Evolutionary conservation across 1,140 invertebrate species (phyloP), one percentile per base, ranked within the genome.

Genomic region (Drosophila baimaii): DNA sequence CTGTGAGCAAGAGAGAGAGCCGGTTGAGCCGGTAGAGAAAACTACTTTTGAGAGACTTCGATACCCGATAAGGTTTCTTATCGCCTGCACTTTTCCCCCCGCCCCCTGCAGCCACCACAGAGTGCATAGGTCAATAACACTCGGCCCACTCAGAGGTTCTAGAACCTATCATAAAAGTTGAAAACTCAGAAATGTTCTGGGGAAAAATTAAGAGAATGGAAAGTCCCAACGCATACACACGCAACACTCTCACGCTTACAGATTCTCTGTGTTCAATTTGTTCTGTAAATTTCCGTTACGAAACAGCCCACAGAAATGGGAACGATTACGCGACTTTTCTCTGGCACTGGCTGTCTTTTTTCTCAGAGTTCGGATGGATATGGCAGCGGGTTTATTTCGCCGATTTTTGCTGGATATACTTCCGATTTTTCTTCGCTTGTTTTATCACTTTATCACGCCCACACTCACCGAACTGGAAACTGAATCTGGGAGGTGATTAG

Each of bases 381-480:
- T 59, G 3, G 13, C 23, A 31, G 19, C 3, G 7, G 17, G 25
- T 27, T 39, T 33, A 21, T 70, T 25, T 43, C 12, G 5, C 17
- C 17, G 10, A 33, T 47, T 71, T 25, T 27, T 17, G 35, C 37
- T 41, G 55, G 61, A 55, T 21, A n/a, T 77, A 57, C 41, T 43
- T 29, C 8, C 2, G 2, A 25, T 13, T 54, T 54, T 49, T 29
- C n/a, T 66, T 33, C 0, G 13, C 19, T 49, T 58, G 39, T 61
- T 70, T 64, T 74, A 59, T 64, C 66, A 71, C 71, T 59, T 17
- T 64, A 63, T 25, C 55, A 63, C 54, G 21, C 57, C 46, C 63
- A 82, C 83, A 54, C 83, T 88, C 84, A 88, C 83, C 83, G 84
- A 79, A 83, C 79, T 86, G 83, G 84, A 86, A 79, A 83, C 66